phyloP scores from a whole-genome alignment of 1,140 invertebrate genomes.

The Manduca sexta region DNA sequence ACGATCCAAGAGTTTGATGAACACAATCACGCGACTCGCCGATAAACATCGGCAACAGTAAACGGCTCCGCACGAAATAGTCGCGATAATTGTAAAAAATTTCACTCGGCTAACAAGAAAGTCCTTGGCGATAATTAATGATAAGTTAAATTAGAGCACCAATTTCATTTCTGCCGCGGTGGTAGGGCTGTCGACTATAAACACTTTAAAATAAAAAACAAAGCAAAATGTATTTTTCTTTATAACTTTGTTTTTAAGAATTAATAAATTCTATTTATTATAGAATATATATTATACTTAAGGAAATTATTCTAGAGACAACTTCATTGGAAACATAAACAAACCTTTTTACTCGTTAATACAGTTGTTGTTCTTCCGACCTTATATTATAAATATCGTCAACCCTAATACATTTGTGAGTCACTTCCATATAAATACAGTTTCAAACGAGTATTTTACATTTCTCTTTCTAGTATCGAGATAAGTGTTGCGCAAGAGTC shows the following conservation, averaged over 20 bases:
- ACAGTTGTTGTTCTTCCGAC: too few species aligned
- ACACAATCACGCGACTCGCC: too few species aligned
- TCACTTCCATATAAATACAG: slow-evolving; percentile 2
- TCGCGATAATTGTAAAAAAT: neutral
- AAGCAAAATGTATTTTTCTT: too few species aligned
- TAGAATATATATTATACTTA: too few species aligned
- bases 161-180: slow-evolving; percentile 5
- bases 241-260: too few species aligned
- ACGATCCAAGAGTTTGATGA: neutral
- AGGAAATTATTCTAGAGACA: too few species aligned
- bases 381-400: too few species aligned
- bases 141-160: slow-evolving; percentile 8
- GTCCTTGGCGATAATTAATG: slow-evolving; percentile 5
- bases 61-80: neutral
- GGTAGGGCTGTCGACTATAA: too few species aligned
- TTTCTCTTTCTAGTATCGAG: slow-evolving; percentile 16
- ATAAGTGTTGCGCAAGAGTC: slow-evolving; percentile 24
- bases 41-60: neutral
- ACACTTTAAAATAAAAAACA: too few species aligned
- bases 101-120: slow-evolving; percentile 4
- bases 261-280: too few species aligned
- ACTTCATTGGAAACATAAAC: too few species aligned
- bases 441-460: slow-evolving; percentile 1
- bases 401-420: slow-evolving; percentile 4
- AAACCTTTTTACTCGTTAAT: too few species aligned